Evolutionary conservation across 2,888 invertebrate genomes (phyloP), one percentile per base, ranked within the genome.

Genomic region (Dexiosoma caninum): DNA sequence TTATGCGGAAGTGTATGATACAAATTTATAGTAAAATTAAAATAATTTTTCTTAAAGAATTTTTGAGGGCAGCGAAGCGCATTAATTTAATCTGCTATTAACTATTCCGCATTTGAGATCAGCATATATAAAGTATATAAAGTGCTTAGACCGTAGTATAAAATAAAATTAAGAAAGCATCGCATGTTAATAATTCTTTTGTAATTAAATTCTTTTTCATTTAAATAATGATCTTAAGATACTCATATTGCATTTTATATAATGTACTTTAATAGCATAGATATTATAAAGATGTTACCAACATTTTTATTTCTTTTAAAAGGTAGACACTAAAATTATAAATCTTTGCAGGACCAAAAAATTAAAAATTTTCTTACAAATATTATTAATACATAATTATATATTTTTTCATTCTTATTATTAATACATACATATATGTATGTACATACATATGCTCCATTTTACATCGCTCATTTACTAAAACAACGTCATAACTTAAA

Each of bases 271-370:
- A 60, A n/a, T 60, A 35, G 23, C 67, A 46, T 62, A 19, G 27
- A 16, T 69, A 69, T 53, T 35, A 21, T 37, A 19, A 57, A 27
- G 16, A 23, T 57, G 19, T 55, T 75, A 12, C 49, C 59, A 21
- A 16, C 3, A 23, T 40, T 23, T 62, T 55, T 10, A 30, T 14
- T 55, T 64, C 64, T 78, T 57, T 59, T 32, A 59, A 78, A 78
- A 42, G 60, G 67, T 53, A 67, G 72, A 78, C 78, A 78, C 64
- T 49, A 51, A 78, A 66, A 40, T 35, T 57, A 2, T 21, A 66
- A 66, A n/a, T 14, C 49, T 59, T 35, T 55, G 42, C 21, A 37
- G 19, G 46, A 40, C 30, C 14, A 30, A 46, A 14, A 27, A 19
- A 37, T 51, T 66, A 19, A 46, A 55, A 44, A 19, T 66, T 49